phyloP scores from a whole-genome alignment of 2,113 vertebrate species.

The Engystomops pustulosus region DNA sequence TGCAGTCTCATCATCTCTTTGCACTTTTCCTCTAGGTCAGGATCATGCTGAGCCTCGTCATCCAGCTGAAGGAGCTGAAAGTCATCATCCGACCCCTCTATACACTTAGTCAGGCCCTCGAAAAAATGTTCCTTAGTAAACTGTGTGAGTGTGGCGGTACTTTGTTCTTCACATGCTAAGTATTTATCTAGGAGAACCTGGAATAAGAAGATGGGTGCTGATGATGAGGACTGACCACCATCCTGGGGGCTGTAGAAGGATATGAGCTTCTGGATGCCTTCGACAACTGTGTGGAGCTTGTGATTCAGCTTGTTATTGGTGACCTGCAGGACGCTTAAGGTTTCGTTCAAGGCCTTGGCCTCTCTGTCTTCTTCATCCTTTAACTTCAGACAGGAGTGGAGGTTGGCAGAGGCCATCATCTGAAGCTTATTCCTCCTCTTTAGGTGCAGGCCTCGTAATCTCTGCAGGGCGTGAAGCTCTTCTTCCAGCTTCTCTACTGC shows the following conservation, averaged over 20 bases:
- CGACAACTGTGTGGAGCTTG: conserved; percentile 74
- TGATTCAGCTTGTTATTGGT: conserved; percentile 74
- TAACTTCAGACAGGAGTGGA: conserved; percentile 69
- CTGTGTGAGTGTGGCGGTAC: conserved; percentile 77
- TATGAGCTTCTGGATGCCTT: conserved; percentile 72
- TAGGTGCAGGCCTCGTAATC: conserved; percentile 79
- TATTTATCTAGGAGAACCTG: conserved; percentile 82
- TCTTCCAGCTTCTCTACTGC: conserved; percentile 76
- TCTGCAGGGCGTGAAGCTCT: conserved; percentile 77
- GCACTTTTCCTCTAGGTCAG: conserved; percentile 66
- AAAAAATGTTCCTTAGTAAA: conserved; percentile 79
- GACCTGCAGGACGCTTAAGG: conserved; percentile 67
- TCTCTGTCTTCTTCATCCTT: conserved; percentile 67
- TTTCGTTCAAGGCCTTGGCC: conserved; percentile 69
- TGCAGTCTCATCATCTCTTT: conserved; percentile 82
- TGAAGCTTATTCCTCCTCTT: conserved; percentile 79
- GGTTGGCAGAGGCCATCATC: conserved; percentile 68
- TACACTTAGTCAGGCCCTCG: conserved; percentile 72
- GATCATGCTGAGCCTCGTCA: conserved; percentile 61
- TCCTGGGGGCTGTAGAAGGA: conserved; percentile 69
- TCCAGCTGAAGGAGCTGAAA: conserved; percentile 77
- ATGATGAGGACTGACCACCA: conserved; percentile 42
- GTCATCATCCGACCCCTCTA: conserved; percentile 76
- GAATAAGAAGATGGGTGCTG: conserved; percentile 74
- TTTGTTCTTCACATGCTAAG: conserved; percentile 82